Evolutionary conservation across 2,888 invertebrate genomes (phyloP), one percentile per base, ranked within the genome.

Genomic region (Zonitis immaculata): DNA sequence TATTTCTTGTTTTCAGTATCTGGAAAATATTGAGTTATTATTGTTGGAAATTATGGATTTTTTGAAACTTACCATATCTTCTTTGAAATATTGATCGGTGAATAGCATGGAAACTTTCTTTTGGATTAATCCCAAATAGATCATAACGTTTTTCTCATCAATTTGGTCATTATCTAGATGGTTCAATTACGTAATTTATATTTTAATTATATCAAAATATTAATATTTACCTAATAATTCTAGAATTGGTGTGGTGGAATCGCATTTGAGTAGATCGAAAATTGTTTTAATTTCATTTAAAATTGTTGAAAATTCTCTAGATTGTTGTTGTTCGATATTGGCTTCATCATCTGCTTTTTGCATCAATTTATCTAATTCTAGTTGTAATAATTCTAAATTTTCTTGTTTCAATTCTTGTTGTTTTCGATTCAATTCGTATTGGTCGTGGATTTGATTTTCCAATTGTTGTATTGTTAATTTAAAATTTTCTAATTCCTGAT

Each of bases 91-190:
- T 20, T 77, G 79, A 53, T 81, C 76, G 58, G 78, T 80, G 42
- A 89, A 80, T 59, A 88, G 79, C 60, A 87, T 85, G 12, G 81
- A 80, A 14, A 87, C 82, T 55, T 85, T 83, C 69, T 87, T 85
- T 68, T 93, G 91, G 58, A 95, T 83, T 28, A 91, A 84, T 55
- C 89, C 89, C 66, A 94, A 81, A 71, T 90, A 92, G 14, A 93
- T 82, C 59, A 89, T 84, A 1, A 89, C 89, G 76, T 93, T 95
- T 63, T 84, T 83, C 46, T 81, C 80, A 49, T 85, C 88, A 42
- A 93, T 84, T 12, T 81, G 80, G 49, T 87, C 83, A 14, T 85
- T 81, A 35, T 89, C 80, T 71, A 51, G 50, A 32, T 14, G n/a
- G n/a, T n/a, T n/a, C n/a, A n/a, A n/a, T 32, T 2, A 32, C 11